Percentiles rank a stretch among this genome's conserved stretches.
Evolutionary conservation across 2,888 invertebrate genomes (phyloP).

Genomic region (Lypha dubia): DNA sequence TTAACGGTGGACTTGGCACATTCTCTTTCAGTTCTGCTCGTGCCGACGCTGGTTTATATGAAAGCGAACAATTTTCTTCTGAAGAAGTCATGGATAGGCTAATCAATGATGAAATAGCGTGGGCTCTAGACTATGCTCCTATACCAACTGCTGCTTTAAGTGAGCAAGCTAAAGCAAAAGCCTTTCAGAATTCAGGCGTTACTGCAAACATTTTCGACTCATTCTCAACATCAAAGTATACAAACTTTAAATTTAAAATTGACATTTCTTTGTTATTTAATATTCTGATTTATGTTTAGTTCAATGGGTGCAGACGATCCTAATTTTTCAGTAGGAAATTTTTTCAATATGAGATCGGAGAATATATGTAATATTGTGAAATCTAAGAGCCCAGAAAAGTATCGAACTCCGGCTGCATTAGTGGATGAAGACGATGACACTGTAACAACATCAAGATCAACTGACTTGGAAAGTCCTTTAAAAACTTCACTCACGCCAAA

Average conservation of each 20-base stretch:
- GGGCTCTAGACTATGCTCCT: slow-evolving; percentile 81
- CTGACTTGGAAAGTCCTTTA: slow-evolving; percentile 23
- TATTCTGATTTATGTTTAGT: slow-evolving; percentile 68
- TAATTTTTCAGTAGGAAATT: slow-evolving; percentile 81
- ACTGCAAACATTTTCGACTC: slow-evolving; percentile 70
- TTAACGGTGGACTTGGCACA: slow-evolving; percentile 73
- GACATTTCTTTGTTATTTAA: neutral
- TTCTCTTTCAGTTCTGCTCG: slow-evolving; percentile 75
- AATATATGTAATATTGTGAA: slow-evolving; percentile 78
- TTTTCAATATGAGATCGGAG: slow-evolving; percentile 80
- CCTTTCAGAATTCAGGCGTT: slow-evolving; percentile 24
- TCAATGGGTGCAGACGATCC: slow-evolving; percentile 78
- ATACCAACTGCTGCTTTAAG: slow-evolving; percentile 80
- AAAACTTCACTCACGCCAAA: slow-evolving; percentile 76
- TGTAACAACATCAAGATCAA: slow-evolving; percentile 51
- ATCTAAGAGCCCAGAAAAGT: slow-evolving; percentile 75
- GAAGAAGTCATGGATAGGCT: slow-evolving; percentile 81
- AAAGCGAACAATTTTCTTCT: slow-evolving; percentile 78
- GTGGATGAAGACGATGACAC: slow-evolving; percentile 71
- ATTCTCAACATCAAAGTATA: slow-evolving; percentile 75
- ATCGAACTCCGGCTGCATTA: slow-evolving; percentile 74
- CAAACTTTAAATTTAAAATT: neutral
- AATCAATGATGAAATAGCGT: slow-evolving; percentile 80
- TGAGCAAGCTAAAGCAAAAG: slow-evolving; percentile 76
- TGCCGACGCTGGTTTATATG: slow-evolving; percentile 51